These are phyloP conservation scores for Gymnopithys bicolor DNA, from an alignment of 2,797 vertebrate species.

Conservation along the genomic window DNA sequence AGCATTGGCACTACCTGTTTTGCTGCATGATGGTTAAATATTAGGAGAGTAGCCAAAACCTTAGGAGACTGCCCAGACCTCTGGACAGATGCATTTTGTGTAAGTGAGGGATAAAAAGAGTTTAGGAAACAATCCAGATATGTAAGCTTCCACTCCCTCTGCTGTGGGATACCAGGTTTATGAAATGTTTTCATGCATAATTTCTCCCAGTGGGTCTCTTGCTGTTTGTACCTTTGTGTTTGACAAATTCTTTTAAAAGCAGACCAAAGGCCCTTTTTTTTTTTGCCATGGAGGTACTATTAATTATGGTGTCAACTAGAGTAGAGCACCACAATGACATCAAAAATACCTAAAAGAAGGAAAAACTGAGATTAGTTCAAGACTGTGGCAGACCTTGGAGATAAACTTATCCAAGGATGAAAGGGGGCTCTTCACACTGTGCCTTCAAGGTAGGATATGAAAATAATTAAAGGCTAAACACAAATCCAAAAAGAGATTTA, in stretches of 20 bases:
- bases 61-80: background rate
- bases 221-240: background rate
- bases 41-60: fast-evolving
- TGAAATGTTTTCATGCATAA: background rate
- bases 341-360: background rate
- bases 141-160: background rate
- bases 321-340: background rate
- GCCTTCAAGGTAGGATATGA: background rate
- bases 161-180: background rate
- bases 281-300: background rate
- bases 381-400: background rate
- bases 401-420: background rate
- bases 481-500: background rate
- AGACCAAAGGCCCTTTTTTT: background rate
- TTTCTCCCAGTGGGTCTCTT: background rate
- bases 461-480: background rate
- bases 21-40: background rate
- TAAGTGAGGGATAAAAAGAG: background rate
- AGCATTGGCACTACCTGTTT: background rate
- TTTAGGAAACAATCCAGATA: background rate
- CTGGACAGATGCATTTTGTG: background rate
- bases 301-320: background rate
- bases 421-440: background rate
- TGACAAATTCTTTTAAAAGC: background rate
- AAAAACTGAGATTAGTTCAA: background rate